Evolutionary conservation across 1,140 invertebrate species (phyloP), one percentile per base, ranked within the genome.

Genomic region (Temnothorax curvispinosus): DNA sequence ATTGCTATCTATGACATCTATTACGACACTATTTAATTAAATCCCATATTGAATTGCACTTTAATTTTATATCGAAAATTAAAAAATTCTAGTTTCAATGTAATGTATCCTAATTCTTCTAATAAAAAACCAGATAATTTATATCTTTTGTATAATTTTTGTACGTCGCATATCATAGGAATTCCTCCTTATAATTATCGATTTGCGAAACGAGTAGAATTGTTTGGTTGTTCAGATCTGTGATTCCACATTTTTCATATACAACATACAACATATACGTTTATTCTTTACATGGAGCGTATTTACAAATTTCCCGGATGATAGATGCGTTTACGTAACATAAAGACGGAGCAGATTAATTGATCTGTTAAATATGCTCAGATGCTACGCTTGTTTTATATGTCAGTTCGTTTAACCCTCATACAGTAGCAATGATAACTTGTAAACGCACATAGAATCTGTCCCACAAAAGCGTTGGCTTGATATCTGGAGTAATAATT

Each of bases 321-420:
- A 41, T 3, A 52, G 27, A 50, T 2, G 18, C 9, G 32, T 56
- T 65, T 54, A 67, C 62, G 50, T 80, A 69, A 81, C 47, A 38
- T 27, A 27, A 50, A 35, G 64, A 44, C 47, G n/a, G 44, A 67
- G 50, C 32, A 56, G 8, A 81, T 69, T 69, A 81, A 81, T 69
- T 81, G 62, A 81, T 44, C 77, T 54, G 52, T 56, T 41, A 81
- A 81, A 54, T 69, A 3, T 13, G 21, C 35, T 67, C 13, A 18
- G 67, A 81, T 69, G 18, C n/a, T 8, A n/a, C 7, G 5, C 18
- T 13, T 9, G 38, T 6, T 15, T 74, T 27, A 77, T 81, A 47
- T 47, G 44, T 81, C 64, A 81, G 15, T 11, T 60, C 9, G 27
- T 77, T 77, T 77, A 62, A 77, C 75, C 56, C 41, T 21, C 7